Evolutionary conservation across 2,888 invertebrate species (phyloP).

Genomic region (Diaprepes abbreviatus): DNA sequence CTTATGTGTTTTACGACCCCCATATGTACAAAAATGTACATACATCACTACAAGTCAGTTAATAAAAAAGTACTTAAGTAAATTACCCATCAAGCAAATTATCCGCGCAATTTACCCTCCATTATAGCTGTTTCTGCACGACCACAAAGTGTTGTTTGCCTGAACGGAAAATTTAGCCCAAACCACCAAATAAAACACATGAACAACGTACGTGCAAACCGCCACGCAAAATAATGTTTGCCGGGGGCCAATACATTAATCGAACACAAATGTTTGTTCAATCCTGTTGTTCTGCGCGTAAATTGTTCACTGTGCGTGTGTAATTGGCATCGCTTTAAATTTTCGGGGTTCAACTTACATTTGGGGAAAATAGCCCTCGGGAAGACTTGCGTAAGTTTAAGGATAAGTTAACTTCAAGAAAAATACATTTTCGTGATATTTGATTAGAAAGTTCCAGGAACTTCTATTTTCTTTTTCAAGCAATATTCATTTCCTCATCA

Average conservation of each 20-base stretch:
- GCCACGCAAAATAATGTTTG: slow-evolving; percentile 25
- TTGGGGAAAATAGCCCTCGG: no score
- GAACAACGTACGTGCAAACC: neutral
- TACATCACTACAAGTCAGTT: slow-evolving; percentile 2
- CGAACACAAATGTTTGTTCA: slow-evolving; percentile 27
- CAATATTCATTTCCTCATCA: no score
- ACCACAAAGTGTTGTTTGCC: slow-evolving; percentile 12
- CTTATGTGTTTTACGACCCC: no score
- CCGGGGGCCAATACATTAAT: slow-evolving; percentile 15
- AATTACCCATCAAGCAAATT: slow-evolving; percentile 17
- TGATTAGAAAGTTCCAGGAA: no score
- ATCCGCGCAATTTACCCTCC: slow-evolving; percentile 11
- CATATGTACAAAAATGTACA: no score
- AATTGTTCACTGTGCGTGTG: neutral
- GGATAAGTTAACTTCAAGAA: no score
- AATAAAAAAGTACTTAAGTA: slow-evolving; percentile 18
- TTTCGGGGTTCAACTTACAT: no score
- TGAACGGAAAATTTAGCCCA: slow-evolving; percentile 9
- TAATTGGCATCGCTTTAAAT: neutral
- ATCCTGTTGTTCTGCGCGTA: slow-evolving; percentile 7
- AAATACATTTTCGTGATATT: no score
- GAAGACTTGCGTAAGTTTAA: no score
- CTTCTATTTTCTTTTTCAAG: no score
- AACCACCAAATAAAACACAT: slow-evolving; percentile 19
- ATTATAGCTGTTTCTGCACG: slow-evolving; percentile 12